These are phyloP conservation scores for Myocastor coypus DNA, from an alignment of 2,113 vertebrate species.

Conservation along the genomic window DNA sequence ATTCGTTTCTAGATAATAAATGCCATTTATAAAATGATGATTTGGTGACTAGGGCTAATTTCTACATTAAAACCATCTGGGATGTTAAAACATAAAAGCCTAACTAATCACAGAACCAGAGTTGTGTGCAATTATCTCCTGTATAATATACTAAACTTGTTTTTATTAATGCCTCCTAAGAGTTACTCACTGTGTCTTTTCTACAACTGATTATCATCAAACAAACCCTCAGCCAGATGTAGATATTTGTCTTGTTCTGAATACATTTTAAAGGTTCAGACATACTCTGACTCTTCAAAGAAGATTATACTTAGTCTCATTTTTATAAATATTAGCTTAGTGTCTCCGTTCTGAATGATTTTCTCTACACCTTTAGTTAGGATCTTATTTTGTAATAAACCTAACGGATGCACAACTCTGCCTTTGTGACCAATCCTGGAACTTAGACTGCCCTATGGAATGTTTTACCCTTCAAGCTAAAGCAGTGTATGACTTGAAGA, in stretches of 20 bases:
- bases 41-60: not conserved
- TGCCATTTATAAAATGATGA: not conserved
- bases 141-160: not conserved
- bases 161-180: not conserved
- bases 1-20: not conserved
- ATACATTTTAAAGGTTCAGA: conserved; percentile 19
- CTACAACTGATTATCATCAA: not conserved
- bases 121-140: not conserved
- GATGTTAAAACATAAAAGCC: not conserved
- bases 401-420: not conserved
- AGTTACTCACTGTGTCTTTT: not conserved
- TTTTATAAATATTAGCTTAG: conserved; percentile 37
- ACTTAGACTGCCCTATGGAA: not conserved
- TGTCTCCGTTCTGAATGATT: conserved; percentile 25
- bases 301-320: not conserved
- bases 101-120: not conserved
- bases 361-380: conserved; percentile 27
- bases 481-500: not conserved
- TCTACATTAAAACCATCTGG: not conserved
- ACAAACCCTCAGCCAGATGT: not conserved
- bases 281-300: not conserved
- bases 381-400: conserved; percentile 42
- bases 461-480: not conserved
- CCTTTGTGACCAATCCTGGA: not conserved
- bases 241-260: conserved; percentile 30